phyloP scores from a whole-genome alignment of 2,113 vertebrate genomes.

The Sigmodon hispidus region DNA sequence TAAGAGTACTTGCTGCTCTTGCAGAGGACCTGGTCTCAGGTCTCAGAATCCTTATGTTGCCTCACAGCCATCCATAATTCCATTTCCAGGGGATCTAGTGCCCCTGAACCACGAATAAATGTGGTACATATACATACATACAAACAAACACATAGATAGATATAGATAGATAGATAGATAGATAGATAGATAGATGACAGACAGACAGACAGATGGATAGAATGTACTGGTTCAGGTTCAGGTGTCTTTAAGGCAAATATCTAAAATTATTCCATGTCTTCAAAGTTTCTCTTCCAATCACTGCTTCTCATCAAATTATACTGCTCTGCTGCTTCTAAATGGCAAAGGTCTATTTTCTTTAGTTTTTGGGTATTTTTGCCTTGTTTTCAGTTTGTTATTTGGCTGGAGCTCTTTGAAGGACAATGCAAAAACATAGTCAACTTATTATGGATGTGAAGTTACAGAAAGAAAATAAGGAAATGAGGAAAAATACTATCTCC shows the following conservation, averaged over 20 bases:
- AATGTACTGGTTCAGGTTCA: background rate
- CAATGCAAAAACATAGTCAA: conserved; percentile 4
- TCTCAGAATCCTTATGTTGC: background rate
- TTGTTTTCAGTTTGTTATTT: background rate
- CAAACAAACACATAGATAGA: background rate
- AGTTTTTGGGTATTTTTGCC: background rate
- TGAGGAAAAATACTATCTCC: background rate
- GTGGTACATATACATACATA: too few species aligned
- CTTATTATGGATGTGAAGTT: background rate
- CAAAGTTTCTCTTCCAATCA: conserved; percentile 19
- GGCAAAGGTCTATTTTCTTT: conserved; percentile 13
- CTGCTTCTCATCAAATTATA: background rate
- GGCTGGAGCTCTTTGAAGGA: background rate
- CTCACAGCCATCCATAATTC: background rate
- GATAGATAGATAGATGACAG: background rate
- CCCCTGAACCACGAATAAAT: background rate
- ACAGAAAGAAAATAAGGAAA: background rate
- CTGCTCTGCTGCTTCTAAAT: background rate
- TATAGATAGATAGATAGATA: too few species aligned
- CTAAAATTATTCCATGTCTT: background rate
- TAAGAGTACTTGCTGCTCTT: background rate
- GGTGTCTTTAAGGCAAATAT: conserved; percentile 36
- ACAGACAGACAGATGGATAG: too few species aligned
- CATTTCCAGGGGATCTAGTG: too few species aligned
- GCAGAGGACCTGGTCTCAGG: background rate